A percentile compares a stretch with the other conserved stretches of the same genome.
phyloP scores from a whole-genome alignment of 2,797 vertebrate genomes.

The Sebastiscus albofasciatus region DNA sequence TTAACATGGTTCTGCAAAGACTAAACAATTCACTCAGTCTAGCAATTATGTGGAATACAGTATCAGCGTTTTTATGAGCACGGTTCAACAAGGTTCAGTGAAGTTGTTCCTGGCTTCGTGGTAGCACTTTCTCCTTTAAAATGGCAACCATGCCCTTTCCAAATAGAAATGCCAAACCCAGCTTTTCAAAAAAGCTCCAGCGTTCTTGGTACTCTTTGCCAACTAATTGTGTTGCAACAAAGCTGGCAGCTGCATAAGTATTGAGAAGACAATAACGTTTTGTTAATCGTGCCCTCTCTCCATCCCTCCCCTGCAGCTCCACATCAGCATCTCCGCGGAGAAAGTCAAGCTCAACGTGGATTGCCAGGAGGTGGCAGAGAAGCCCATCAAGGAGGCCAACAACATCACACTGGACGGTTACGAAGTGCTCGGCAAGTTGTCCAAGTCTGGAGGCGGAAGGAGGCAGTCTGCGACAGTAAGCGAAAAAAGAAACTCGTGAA shows the following conservation, averaged over 20 bases:
- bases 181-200: conserved; percentile 42
- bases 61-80: conserved; percentile 50
- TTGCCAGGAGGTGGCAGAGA: conserved; percentile 95
- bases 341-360: conserved; percentile 94
- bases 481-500: conserved; percentile 36
- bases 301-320: conserved; percentile 84
- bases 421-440: conserved; percentile 96
- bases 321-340: conserved; percentile 92
- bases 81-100: conserved; percentile 35
- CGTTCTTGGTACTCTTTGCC: conserved; percentile 28
- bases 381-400: conserved; percentile 92
- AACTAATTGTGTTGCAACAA: conserved; percentile 49
- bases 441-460: conserved; percentile 83
- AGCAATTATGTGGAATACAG: conserved; percentile 38
- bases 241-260: conserved; percentile 18
- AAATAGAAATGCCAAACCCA: conserved; percentile 46
- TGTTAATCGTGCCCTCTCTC: conserved; percentile 39
- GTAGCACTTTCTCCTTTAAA: conserved; percentile 51
- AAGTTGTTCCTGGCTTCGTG: conserved; percentile 39
- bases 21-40: conserved; percentile 57
- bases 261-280: conserved; percentile 43
- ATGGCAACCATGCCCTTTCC: conserved; percentile 30
- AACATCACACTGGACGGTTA: conserved; percentile 94
- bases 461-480: conserved; percentile 94
- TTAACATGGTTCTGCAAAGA: conserved; percentile 59